These are phyloP conservation scores for Genyomyrus donnyi DNA, from an alignment of 2,113 vertebrate species.

Conservation along the genomic window DNA sequence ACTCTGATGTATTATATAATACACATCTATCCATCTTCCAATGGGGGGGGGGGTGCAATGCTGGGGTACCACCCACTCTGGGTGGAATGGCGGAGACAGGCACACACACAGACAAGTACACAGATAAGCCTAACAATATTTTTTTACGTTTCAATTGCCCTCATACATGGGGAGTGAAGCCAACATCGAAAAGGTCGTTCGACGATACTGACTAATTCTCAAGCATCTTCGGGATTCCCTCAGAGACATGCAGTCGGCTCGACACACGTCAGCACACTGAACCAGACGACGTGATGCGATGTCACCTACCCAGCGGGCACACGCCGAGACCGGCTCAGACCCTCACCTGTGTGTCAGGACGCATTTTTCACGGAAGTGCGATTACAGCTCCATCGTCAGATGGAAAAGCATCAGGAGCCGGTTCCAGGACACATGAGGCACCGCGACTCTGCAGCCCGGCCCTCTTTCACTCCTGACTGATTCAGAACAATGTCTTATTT, in stretches of 20 bases:
- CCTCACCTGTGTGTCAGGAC: not conserved
- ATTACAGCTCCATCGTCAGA: not conserved
- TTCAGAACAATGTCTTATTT: not conserved
- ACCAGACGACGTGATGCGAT: not conserved
- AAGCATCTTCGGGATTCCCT: not conserved
- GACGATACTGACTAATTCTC: not conserved
- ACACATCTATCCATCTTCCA: not conserved
- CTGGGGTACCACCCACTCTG: not conserved
- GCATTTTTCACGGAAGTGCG: not conserved
- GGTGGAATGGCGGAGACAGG: not conserved
- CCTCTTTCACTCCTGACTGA: not conserved
- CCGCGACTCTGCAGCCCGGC: not conserved
- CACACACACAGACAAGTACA: not conserved
- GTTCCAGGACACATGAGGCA: not conserved
- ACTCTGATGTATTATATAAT: not conserved
- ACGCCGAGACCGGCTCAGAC: not conserved
- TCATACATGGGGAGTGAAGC: not conserved
- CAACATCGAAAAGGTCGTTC: not conserved
- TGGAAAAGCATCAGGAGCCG: not conserved
- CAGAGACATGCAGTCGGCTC: not conserved
- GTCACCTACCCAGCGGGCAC: not conserved
- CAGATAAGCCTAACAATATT: not conserved
- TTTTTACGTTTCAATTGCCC: not conserved
- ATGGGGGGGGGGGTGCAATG: not conserved
- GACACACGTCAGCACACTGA: not conserved